Conservation (phyloP, 2,797 vertebrate species). For the Eleutherodactylus coqui region DNA sequence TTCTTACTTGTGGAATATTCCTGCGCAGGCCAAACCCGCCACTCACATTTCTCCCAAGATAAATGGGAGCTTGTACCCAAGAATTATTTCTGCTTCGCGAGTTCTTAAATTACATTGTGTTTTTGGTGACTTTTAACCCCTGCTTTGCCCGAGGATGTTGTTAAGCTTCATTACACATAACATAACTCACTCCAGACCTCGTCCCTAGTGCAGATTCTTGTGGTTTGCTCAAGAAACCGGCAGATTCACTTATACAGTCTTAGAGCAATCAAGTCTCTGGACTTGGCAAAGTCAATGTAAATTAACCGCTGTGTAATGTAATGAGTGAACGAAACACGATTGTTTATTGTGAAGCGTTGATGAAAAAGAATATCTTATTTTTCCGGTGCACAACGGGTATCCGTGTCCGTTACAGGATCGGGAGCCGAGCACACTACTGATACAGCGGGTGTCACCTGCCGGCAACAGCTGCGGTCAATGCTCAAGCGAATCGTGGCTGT, state of each 20-base stretch:
- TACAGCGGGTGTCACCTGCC: no score
- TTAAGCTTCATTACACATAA: neutral
- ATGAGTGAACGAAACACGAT: neutral
- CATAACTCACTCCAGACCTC: slow-evolving; percentile 2
- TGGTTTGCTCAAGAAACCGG: neutral
- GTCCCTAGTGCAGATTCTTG: neutral
- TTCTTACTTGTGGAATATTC: slow-evolving; percentile 26
- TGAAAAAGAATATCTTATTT: neutral
- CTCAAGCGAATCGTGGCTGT: no score
- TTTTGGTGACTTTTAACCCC: slow-evolving; percentile 22
- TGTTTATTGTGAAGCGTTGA: neutral
- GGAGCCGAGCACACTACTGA: no score
- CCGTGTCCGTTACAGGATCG: no score
- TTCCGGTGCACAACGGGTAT: neutral
- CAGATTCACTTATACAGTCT: neutral
- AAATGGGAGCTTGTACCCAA: slow-evolving; percentile 40
- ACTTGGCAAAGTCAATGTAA: neutral
- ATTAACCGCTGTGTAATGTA: neutral
- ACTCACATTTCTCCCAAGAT: slow-evolving; percentile 5
- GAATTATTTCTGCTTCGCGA: slow-evolving; percentile 1
- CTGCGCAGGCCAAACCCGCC: neutral
- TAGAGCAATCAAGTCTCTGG: neutral
- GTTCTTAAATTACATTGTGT: neutral
- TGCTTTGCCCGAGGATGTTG: neutral
- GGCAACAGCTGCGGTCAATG: no score